Conservation (phyloP, 2,797 vertebrate genomes). For the Oryzias dopingdopingensis region DNA sequence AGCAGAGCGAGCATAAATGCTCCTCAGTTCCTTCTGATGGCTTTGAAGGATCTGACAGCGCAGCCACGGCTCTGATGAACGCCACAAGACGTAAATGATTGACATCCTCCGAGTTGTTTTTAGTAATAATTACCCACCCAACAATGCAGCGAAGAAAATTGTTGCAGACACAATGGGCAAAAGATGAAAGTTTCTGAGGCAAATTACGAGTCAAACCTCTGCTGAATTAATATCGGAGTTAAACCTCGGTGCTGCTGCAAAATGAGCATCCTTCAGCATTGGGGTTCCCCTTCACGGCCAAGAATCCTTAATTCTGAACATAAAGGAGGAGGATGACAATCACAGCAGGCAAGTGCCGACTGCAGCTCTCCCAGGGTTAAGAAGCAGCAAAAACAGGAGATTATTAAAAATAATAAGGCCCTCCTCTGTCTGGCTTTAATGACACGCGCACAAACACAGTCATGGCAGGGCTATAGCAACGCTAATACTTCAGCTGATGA, state of each 20-base stretch:
- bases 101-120: too few species aligned
- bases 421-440: slow-evolving; percentile 59
- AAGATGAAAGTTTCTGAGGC: too few species aligned
- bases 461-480: slow-evolving; percentile 23
- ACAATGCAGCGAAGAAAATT: slow-evolving; percentile 10
- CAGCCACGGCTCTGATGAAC: neutral
- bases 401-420: slow-evolving; percentile 72
- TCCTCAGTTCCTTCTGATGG: too few species aligned
- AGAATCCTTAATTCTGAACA: slow-evolving; percentile 51
- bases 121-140: slow-evolving; percentile 1
- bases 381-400: slow-evolving; percentile 59
- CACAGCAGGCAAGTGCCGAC: slow-evolving; percentile 49
- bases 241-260: slow-evolving; percentile 2
- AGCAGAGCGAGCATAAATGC: too few species aligned
- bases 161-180: slow-evolving; percentile 18
- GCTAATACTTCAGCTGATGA: slow-evolving; percentile 57
- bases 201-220: too few species aligned
- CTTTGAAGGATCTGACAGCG: slow-evolving; percentile 2
- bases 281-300: slow-evolving; percentile 10
- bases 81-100: too few species aligned
- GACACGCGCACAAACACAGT: slow-evolving; percentile 42
- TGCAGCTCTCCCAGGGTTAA: slow-evolving; percentile 58
- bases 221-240: neutral
- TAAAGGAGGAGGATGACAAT: slow-evolving; percentile 24
- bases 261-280: slow-evolving; percentile 20